Evolutionary conservation across 2,797 vertebrate genomes (phyloP).

Genomic region (Oryzias dopingdopingensis): DNA sequence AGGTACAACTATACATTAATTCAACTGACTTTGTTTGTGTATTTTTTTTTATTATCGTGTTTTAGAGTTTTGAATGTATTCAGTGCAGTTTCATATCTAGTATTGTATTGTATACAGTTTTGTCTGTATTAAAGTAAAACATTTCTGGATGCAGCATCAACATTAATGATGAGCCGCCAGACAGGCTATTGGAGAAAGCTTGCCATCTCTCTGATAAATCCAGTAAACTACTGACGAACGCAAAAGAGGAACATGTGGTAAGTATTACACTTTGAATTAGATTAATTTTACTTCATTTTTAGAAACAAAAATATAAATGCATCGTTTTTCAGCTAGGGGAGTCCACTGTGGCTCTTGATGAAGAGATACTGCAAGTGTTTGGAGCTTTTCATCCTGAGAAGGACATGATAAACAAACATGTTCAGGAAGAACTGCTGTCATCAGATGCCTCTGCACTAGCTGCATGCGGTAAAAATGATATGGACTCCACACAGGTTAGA

Average conservation of each 20-base stretch:
- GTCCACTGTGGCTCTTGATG: constrained; percentile 65
- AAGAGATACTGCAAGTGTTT: constrained; percentile 61
- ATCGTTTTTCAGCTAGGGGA: constrained; percentile 36
- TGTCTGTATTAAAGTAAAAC: background rate
- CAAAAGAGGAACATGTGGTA: constrained; percentile 36
- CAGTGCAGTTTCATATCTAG: background rate
- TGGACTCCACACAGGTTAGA: background rate
- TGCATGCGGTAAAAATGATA: constrained; percentile 13
- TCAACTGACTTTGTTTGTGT: background rate
- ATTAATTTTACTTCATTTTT: background rate
- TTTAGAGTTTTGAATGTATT: background rate
- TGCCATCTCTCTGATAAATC: constrained; percentile 18
- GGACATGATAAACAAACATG: constrained; percentile 15
- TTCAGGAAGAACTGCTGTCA: constrained; percentile 6
- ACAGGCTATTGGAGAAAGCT: constrained; percentile 19
- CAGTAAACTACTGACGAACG: constrained; percentile 13
- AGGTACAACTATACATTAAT: constrained; percentile 44
- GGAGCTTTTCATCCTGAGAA: constrained; percentile 45
- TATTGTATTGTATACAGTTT: background rate
- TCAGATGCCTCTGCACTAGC: background rate
- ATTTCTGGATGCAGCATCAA: constrained; percentile 35
- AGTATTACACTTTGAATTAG: constrained; percentile 19
- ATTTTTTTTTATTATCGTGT: background rate
- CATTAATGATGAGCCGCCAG: constrained; percentile 40
- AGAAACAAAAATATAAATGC: background rate